phyloP scores from a whole-genome alignment of 2,113 vertebrate genomes.

The Plecotus auritus region DNA sequence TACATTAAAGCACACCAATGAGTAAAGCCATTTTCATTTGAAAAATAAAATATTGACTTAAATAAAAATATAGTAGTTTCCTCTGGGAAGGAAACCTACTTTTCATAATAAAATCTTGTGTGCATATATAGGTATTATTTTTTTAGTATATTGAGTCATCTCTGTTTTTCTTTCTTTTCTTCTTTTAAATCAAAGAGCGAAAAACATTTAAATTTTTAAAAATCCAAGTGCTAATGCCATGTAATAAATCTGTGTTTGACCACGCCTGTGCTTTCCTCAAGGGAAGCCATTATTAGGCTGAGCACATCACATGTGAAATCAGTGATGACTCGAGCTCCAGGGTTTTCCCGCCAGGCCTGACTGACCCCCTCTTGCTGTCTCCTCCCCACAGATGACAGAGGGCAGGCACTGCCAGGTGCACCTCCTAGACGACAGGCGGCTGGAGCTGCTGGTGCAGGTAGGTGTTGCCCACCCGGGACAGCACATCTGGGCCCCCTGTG shows the following conservation, averaged over 20 bases:
- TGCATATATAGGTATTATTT: not conserved
- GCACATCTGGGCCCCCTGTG: not conserved
- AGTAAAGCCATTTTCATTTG: not conserved
- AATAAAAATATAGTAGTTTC: not conserved
- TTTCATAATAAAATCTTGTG: not conserved
- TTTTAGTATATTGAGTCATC: not conserved
- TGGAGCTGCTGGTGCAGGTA: constrained; percentile 99
- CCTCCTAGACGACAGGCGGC: constrained; percentile 93
- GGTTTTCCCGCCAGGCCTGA: not conserved
- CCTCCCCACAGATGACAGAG: constrained; percentile 93
- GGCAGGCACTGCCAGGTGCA: constrained; percentile 94
- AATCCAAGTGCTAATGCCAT: not conserved
- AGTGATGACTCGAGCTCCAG: accelerated
- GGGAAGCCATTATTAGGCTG: not conserved
- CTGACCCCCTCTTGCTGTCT: constrained; percentile 29
- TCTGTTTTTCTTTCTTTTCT: not conserved
- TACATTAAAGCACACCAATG: not conserved
- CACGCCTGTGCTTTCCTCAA: not conserved
- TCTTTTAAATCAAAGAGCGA: not conserved
- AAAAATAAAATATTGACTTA: not conserved
- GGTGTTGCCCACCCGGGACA: accelerated
- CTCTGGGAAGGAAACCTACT: not conserved
- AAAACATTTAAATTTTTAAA: not conserved
- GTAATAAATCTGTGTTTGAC: not conserved
- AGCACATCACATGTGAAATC: not conserved